Conservation (phyloP, 1,140 invertebrate genomes). For the Homarus americanus region DNA sequence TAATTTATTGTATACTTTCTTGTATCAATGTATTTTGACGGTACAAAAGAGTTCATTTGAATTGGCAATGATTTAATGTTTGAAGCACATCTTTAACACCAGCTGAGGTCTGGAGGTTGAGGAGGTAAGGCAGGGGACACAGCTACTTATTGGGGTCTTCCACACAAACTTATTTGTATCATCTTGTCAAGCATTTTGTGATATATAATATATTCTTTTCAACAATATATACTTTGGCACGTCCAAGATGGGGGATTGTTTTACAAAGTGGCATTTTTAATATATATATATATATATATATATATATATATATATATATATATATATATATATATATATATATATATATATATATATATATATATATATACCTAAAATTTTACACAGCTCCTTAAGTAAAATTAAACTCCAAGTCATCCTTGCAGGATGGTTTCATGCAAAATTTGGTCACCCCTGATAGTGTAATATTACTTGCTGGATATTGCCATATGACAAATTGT, state of each 20-base stretch:
- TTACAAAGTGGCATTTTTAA: conserved; percentile 7
- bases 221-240: conserved; percentile 41
- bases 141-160: not conserved
- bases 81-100: not conserved
- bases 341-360: not conserved
- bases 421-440: not conserved
- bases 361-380: not conserved
- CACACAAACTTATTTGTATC: not conserved
- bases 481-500: not conserved
- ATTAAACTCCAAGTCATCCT: not conserved
- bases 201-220: conserved; percentile 19
- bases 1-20: not conserved
- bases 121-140: conserved; percentile 13
- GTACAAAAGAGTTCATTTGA: conserved; percentile 8
- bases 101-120: not conserved
- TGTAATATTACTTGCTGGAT: not conserved
- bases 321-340: no score
- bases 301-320: not conserved
- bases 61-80: not conserved
- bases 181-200: conserved; percentile 4
- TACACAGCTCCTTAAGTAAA: not conserved
- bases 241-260: conserved; percentile 13
- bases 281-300: conserved; percentile 7
- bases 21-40: not conserved
- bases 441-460: not conserved